A percentile compares a stretch with the other conserved stretches of the same genome.
phyloP scores from a whole-genome alignment of 2,888 invertebrate species.

The Teinopalpus imperialis region DNA sequence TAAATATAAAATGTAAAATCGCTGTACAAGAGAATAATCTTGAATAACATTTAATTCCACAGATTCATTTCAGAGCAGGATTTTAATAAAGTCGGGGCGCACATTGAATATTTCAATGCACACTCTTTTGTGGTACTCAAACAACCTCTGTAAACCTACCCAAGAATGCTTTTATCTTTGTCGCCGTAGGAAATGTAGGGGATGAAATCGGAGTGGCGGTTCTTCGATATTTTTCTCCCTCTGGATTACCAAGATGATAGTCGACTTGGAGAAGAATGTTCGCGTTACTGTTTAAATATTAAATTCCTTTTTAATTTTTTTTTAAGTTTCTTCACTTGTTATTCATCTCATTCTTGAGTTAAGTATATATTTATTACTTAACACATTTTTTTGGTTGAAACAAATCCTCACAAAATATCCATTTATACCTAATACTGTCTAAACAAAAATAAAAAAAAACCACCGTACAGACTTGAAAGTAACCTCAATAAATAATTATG shows the following conservation, averaged over 20 bases:
- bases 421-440: too few species aligned
- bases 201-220: constrained; percentile 31
- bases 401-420: too few species aligned
- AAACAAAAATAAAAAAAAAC: too few species aligned
- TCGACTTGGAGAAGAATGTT: not conserved
- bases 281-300: constrained; percentile 15
- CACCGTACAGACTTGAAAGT: too few species aligned
- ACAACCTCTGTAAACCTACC: constrained; percentile 47
- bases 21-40: not conserved
- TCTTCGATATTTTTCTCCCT: constrained; percentile 26
- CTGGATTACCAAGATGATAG: constrained; percentile 12
- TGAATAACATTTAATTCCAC: constrained; percentile 6
- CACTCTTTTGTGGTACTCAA: constrained; percentile 43
- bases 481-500: too few species aligned
- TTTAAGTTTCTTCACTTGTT: not conserved
- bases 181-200: constrained; percentile 50
- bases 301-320: not conserved
- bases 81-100: constrained; percentile 19
- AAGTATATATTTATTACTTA: too few species aligned
- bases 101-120: constrained; percentile 29
- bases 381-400: too few species aligned
- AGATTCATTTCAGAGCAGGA: not conserved
- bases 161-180: constrained; percentile 56
- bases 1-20: too few species aligned
- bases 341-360: too few species aligned